A percentile compares a stretch with the other conserved stretches of the same genome.
phyloP scores from a whole-genome alignment of 2,797 vertebrate genomes.

The Manis pentadactyla region DNA sequence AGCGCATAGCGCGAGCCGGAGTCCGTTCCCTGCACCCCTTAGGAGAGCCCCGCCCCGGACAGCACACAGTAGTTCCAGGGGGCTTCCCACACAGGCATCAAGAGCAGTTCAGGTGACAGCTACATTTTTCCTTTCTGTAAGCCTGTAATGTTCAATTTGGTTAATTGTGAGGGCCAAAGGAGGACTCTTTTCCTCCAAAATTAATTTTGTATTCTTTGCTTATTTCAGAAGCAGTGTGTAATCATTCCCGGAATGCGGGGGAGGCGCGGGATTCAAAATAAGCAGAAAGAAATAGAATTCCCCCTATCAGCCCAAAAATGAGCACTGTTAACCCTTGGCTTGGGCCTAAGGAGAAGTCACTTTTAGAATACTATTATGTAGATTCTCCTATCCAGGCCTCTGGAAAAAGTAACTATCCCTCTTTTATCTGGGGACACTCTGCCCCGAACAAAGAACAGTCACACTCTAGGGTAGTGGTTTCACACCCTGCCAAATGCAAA shows the following conservation, averaged over 20 bases:
- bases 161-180: background rate
- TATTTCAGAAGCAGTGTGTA: background rate
- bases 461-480: background rate
- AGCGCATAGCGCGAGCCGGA: rapidly evolving
- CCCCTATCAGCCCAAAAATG: background rate
- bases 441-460: background rate
- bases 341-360: too few species aligned
- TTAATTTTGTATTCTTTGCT: background rate
- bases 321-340: background rate
- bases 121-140: background rate
- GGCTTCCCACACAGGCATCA: background rate
- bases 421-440: background rate
- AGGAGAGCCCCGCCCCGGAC: background rate
- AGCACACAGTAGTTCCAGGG: background rate
- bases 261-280: too few species aligned
- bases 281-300: background rate
- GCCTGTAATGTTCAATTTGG: background rate
- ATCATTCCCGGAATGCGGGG: background rate
- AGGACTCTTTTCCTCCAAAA: background rate
- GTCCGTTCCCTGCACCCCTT: background rate
- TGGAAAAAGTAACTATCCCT: background rate
- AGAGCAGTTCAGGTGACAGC: background rate
- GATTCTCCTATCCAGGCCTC: background rate
- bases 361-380: background rate
- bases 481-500: background rate